Percentiles rank a stretch among this genome's conserved stretches.
These are phyloP conservation scores for Chrysolina americana DNA, from an alignment of 2,888 invertebrate genomes.

Conservation along the genomic window DNA sequence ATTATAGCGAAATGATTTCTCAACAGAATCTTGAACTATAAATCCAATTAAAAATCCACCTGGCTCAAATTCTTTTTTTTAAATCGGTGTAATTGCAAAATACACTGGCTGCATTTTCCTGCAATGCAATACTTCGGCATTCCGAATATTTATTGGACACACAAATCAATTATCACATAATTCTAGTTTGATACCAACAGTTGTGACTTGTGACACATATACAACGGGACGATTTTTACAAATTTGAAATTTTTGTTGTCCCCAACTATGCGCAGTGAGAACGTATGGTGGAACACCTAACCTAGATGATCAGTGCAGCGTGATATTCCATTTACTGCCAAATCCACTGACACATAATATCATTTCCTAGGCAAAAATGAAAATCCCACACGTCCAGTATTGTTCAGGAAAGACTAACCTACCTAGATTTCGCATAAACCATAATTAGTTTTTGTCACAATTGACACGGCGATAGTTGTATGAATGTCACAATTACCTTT, in stretches of 20 bases:
- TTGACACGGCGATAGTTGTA: conserved; percentile 15
- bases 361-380: conserved; percentile 21
- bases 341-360: conserved; percentile 20
- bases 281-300: conserved; percentile 39
- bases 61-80: neutral
- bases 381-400: conserved; percentile 29
- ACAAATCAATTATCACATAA: conserved; percentile 5
- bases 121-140: neutral
- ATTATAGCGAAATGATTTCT: no score
- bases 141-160: conserved; percentile 9
- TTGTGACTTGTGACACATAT: conserved; percentile 40
- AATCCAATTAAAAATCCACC: no score
- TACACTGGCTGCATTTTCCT: neutral
- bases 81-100: conserved; percentile 1
- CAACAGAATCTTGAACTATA: no score
- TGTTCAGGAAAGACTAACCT: conserved; percentile 20
- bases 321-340: conserved; percentile 42
- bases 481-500: conserved; percentile 22
- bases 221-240: conserved; percentile 37
- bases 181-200: conserved; percentile 16
- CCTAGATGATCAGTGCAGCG: conserved; percentile 53
- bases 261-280: conserved; percentile 43
- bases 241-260: conserved; percentile 47
- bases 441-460: conserved; percentile 43
- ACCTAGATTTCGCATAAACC: conserved; percentile 28